Conservation (phyloP, 2,797 vertebrate species). For the Hippoglossus hippoglossus region DNA sequence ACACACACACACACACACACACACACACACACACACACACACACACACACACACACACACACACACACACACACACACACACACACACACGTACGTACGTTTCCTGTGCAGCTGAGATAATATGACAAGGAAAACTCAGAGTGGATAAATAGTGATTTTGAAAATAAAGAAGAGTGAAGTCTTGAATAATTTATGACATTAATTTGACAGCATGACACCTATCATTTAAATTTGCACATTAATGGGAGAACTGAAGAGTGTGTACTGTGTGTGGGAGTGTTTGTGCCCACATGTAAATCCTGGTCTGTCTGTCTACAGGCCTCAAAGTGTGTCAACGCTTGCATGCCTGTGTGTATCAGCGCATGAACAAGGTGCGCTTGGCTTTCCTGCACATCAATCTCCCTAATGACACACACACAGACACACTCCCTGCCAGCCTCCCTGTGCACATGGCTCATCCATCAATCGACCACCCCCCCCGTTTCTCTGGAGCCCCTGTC, state of each 20-base stretch:
- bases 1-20: background rate
- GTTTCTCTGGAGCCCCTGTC: conserved; percentile 23
- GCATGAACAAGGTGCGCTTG: conserved; percentile 36
- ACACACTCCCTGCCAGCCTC: conserved; percentile 31
- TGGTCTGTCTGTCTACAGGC: background rate
- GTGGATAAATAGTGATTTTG: too few relatives aligned
- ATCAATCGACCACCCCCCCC: conserved; percentile 43
- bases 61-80: too few relatives aligned
- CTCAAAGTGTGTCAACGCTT: background rate
- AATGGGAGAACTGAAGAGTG: background rate
- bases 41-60: too few relatives aligned
- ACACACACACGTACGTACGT: too few relatives aligned
- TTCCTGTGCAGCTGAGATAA: too few relatives aligned
- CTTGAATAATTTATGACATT: too few relatives aligned
- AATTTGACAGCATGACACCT: too few relatives aligned
- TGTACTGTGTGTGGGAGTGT: background rate
- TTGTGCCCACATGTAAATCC: background rate
- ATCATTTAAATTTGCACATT: background rate
- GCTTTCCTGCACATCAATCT: conserved; percentile 46
- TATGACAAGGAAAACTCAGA: too few relatives aligned
- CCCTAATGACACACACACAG: conserved; percentile 39
- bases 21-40: too few relatives aligned
- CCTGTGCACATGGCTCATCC: conserved; percentile 33
- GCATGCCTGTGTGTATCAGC: conserved; percentile 9
- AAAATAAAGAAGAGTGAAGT: too few relatives aligned